A percentile compares a stretch with the other conserved stretches of the same genome.
phyloP scores from a whole-genome alignment of 2,113 vertebrate species.

The Aspiorhynchus laticeps region DNA sequence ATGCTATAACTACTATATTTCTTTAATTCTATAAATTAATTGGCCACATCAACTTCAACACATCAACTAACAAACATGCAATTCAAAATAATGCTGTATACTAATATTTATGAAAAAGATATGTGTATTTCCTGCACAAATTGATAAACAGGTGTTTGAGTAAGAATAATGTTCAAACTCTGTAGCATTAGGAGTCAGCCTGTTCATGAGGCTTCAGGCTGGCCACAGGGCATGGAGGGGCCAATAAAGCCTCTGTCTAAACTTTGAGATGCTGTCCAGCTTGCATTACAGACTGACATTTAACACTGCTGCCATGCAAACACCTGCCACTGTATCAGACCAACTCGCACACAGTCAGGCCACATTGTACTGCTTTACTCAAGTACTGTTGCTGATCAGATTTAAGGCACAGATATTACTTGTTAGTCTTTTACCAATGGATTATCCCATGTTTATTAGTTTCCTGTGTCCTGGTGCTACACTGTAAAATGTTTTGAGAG shows the following conservation, averaged over 20 bases:
- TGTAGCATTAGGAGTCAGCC: conserved; percentile 39
- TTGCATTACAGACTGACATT: conserved; percentile 81
- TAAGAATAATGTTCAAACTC: conserved; percentile 67
- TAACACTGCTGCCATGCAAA: conserved; percentile 78
- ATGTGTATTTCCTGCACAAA: not conserved
- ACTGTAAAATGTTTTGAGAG: not conserved
- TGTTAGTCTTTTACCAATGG: too few relatives aligned
- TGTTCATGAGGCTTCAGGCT: conserved; percentile 73
- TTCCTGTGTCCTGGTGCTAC: not conserved
- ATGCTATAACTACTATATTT: not conserved
- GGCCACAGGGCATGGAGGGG: conserved; percentile 76
- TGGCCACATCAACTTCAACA: not conserved
- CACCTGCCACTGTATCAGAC: conserved; percentile 78
- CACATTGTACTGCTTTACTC: not conserved
- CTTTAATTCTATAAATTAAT: not conserved
- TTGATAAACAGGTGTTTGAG: not conserved
- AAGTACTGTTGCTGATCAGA: not conserved
- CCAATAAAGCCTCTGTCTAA: conserved; percentile 74
- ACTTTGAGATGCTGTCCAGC: conserved; percentile 77
- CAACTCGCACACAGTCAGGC: conserved; percentile 21
- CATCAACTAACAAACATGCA: not conserved
- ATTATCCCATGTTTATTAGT: not conserved
- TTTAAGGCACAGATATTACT: not conserved
- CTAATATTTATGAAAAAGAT: not conserved
- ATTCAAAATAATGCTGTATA: not conserved